A percentile compares a stretch with the other conserved stretches of the same genome.
These are phyloP conservation scores for Pocillopora verrucosa DNA, from an alignment of 64 coral and sea anemone species.

Conservation along the genomic window DNA sequence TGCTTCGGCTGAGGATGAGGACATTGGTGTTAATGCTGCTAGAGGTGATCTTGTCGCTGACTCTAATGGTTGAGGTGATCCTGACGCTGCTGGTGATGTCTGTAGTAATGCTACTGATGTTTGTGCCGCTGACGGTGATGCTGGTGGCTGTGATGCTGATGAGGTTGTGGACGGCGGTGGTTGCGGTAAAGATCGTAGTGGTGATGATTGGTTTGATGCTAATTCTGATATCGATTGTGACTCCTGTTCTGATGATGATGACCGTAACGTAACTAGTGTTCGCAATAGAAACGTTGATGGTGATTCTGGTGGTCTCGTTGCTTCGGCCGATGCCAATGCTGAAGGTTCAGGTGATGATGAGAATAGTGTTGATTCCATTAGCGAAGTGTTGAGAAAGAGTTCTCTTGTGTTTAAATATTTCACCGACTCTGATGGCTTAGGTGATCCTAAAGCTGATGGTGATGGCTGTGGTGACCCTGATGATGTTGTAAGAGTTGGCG, in stretches of 20 bases:
- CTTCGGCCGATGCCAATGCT: too few relatives aligned
- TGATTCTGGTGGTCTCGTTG: too few relatives aligned
- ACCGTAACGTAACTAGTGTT: too few relatives aligned
- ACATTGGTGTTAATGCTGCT: too few relatives aligned
- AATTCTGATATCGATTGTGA: neutral
- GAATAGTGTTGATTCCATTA: too few relatives aligned
- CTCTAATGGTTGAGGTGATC: neutral
- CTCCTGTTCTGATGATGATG: neutral
- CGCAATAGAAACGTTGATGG: too few relatives aligned
- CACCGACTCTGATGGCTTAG: neutral
- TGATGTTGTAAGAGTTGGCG: neutral
- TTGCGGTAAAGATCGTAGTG: neutral
- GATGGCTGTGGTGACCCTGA: neutral
- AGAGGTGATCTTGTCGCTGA: neutral
- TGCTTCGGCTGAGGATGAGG: too few relatives aligned
- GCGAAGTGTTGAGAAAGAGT: neutral
- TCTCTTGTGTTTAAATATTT: too few relatives aligned
- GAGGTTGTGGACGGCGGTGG: neutral
- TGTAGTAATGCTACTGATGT: neutral
- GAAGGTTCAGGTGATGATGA: too few relatives aligned
- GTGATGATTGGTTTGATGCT: neutral
- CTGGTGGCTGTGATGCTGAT: neutral
- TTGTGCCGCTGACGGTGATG: neutral
- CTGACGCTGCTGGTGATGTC: neutral
- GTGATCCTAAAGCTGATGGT: neutral